Base-by-base conservation (phyloP, 1,140 invertebrate genomes). In the Drosophila pruinosa region DNA sequence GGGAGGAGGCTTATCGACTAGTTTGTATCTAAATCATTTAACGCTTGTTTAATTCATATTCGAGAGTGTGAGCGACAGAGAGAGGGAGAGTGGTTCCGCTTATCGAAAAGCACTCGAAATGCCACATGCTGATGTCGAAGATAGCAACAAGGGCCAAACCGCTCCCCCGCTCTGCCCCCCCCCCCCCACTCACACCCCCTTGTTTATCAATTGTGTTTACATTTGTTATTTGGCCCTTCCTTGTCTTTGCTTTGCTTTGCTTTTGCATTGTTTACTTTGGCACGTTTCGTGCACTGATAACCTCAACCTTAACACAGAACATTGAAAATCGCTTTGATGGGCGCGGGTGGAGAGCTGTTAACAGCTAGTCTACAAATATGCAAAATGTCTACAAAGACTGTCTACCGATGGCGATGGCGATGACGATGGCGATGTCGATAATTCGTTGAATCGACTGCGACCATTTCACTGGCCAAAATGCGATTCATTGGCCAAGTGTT, bases 221-320 rank as follows among this genome's bases (percentile, higher is more conserved):
- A 71, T 65, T 50, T 65, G 62, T 65, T 65, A 36, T 63, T 59
- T 57, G 14, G 63, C 19, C 61, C 62, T 72, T 69, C 74, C 53
- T 76, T 64, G 77, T 72, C 64, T 67, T 79, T 41, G 59, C 59
- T 62, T 34, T 80, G 58, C 31, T 34, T 34, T 34, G 59, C 59
- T 62, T 39, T 81, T 47, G 57, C 64, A 77, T 62, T 61, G 73
- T 73, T 73, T 64, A 45, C 53, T 54, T 71, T 43, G 63, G 73
- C 81, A 85, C 81, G 81, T 85, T 81, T 62, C 64, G 59, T 43
- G 70, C 62, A 53, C 43, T 85, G 80, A 85, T 85, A 85, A 81
- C 81, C 81, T 85, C 81, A 88, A 85, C 81, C 81, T 85, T 85
- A 85, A 75, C 77, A 76, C 48, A 77, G 47, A 76, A 80, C 48